phyloP scores from a whole-genome alignment of 2,888 invertebrate genomes.

The Altica lythri region DNA sequence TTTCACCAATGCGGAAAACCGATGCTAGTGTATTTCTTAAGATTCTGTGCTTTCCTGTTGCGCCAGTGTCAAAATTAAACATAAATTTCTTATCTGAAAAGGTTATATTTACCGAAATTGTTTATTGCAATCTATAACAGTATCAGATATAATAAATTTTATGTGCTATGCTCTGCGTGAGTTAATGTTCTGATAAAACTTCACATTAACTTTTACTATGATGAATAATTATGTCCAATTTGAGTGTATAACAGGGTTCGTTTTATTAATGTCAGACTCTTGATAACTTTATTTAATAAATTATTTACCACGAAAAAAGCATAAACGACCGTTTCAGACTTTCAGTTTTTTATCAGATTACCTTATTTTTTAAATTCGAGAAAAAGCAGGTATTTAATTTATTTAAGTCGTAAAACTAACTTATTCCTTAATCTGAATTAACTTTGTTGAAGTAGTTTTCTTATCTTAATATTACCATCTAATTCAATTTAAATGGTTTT shows the following conservation, averaged over 20 bases:
- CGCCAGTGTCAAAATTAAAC: slow-evolving; percentile 6
- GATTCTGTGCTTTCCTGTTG: slow-evolving; percentile 22
- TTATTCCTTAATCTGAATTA: no score
- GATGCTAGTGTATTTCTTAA: no score
- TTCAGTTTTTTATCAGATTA: slow-evolving; percentile 13
- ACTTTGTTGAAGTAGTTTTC: no score
- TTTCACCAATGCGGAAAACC: no score
- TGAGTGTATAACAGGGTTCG: slow-evolving; percentile 21
- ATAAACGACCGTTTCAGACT: slow-evolving; percentile 1
- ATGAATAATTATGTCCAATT: slow-evolving; percentile 26
- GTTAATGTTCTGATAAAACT: slow-evolving; percentile 21
- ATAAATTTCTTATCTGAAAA: slow-evolving; percentile 12
- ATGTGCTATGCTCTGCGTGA: slow-evolving; percentile 20
- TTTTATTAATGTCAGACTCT: slow-evolving; percentile 18
- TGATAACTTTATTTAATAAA: slow-evolving; percentile 26
- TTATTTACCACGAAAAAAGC: slow-evolving; percentile 12
- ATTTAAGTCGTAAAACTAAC: no score
- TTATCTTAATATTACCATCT: no score
- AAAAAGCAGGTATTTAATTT: not conserved
- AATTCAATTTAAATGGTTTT: no score
- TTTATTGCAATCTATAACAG: slow-evolving; percentile 13
- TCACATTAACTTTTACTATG: slow-evolving; percentile 20
- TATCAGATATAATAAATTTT: slow-evolving; percentile 23
- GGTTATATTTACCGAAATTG: slow-evolving; percentile 17
- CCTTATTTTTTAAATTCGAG: not conserved